Evolutionary conservation across 2,797 vertebrate genomes (phyloP), one percentile per base, ranked within the genome.

Genomic region (Potorous gilbertii): DNA sequence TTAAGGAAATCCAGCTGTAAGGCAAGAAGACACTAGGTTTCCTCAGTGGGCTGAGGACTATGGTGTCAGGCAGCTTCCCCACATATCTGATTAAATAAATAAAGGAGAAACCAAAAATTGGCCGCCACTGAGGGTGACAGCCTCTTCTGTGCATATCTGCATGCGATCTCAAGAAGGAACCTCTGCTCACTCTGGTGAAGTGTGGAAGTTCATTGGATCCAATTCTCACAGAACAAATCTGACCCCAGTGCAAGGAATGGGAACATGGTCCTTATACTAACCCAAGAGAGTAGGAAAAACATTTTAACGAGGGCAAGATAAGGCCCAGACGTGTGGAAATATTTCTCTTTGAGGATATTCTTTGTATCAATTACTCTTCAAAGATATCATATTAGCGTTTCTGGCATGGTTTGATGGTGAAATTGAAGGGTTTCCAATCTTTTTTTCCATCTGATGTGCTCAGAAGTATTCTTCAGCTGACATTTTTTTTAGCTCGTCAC

Each of bases 101-200:
- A 98, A 97, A 97, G 96, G 98, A 98, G 98, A 98, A 98, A 98
- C 98, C 98, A 95, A 98, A 98, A 98, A 97, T 96, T 98, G 95
- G 97, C 94, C 87, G 92, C 62, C 92, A 95, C 90, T 95, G 96
- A 96, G 50, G 95, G 96, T 96, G 98, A 97, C 96, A 98, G 98
- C 98, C 93, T 94, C 91, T 52, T 96, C 96, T 97, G 90, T 81
- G 91, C 96, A 95, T 97, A 99, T 98, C 98, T 98, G 98, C 98
- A 98, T 97, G 97, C 98, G 98, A 99, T 99, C 99, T 99, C 98
- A 98, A 99, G 99, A 98, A 98, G 98, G 98, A 99, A 99, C 98
- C 98, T 98, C 98, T 98, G 98, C 98, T 98, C 97, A 93, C 98
- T 96, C 98, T 92, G 98, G 99, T 98, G 98, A 98, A 98, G 94